Evolutionary conservation across 2,113 vertebrate genomes (phyloP), one percentile per base, ranked within the genome.

Genomic region (Perccottus glenii): DNA sequence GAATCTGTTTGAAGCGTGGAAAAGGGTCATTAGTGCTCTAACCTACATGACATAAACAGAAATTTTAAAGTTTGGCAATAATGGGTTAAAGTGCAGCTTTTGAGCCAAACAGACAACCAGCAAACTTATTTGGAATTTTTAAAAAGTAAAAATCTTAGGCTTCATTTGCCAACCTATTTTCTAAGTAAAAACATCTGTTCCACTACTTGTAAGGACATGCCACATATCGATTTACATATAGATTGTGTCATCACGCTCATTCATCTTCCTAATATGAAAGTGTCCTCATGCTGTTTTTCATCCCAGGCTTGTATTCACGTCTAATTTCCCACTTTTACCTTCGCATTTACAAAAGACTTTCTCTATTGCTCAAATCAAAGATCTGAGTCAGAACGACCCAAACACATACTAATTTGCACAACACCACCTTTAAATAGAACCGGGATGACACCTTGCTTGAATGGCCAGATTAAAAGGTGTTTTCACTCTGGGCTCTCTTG

Each of bases 1-100:
- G n/a, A 60, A 75, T 62, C 57, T 40, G 48, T 80, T 77, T 77
- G 63, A 73, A 75, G 55, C 67, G 57, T 0, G 6, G 43, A 73
- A 71, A 32, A 53, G 43, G 51, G 61, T 65, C 59, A 82, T 84
- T 75, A 68, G 55, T 38, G 61, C 51, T 70, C 60, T 57, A 67
- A 72, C 32, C 57, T 69, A 44, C 51, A 19, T 27, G 55, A 67
- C 50, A 50, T 11, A 27, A 53, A 49, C 59, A 70, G 16, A 35
- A 65, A 65, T 16, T 47, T 73, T 40, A 60, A 14, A 33, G 53
- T 66, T 14, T 48, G 44, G 11, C 48, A 8, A 69, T 57, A 60
- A 63, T 2, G 42, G 74, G n/a, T 57, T 44, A 45, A 38, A 51
- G 38, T 45, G 14, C 3, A 43, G n/a, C 12, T 5, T 0, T 3